These are phyloP conservation scores for Ceratosolen fusciceps DNA, from an alignment of 1,140 invertebrate genomes.

Conservation along the genomic window DNA sequence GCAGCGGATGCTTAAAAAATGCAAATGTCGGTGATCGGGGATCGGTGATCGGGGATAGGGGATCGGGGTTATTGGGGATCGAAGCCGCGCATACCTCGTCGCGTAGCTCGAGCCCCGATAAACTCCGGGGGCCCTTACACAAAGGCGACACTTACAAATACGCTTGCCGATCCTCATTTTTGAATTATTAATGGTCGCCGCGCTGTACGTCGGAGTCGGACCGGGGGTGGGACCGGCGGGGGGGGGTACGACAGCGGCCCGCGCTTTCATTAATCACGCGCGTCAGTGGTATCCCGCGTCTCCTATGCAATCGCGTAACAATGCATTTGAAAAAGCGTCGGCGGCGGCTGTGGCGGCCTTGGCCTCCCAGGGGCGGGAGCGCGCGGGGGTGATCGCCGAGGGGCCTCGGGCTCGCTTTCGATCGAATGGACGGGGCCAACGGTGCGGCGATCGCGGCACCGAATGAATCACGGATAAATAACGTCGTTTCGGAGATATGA, in stretches of 20 bases:
- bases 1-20: too few relatives aligned
- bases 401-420: not conserved
- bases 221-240: too few relatives aligned
- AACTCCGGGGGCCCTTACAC: too few relatives aligned
- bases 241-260: not conserved
- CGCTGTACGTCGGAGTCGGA: too few relatives aligned
- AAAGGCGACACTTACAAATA: constrained; percentile 8
- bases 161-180: not conserved
- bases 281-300: not conserved
- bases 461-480: constrained; percentile 1
- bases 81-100: too few relatives aligned
- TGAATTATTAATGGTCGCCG: constrained; percentile 1
- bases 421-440: not conserved
- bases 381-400: too few relatives aligned
- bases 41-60: too few relatives aligned
- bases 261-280: not conserved
- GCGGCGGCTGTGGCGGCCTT: too few relatives aligned
- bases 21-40: too few relatives aligned
- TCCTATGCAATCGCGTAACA: not conserved
- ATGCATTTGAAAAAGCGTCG: not conserved
- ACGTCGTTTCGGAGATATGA: not conserved
- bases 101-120: too few relatives aligned
- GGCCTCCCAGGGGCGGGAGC: not conserved
- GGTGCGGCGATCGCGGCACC: too few relatives aligned
- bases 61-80: too few relatives aligned